A percentile compares a stretch with the other conserved stretches of the same genome.
These are phyloP conservation scores for Terebella lapidaria DNA, from an alignment of 2,888 invertebrate species.

Conservation along the genomic window DNA sequence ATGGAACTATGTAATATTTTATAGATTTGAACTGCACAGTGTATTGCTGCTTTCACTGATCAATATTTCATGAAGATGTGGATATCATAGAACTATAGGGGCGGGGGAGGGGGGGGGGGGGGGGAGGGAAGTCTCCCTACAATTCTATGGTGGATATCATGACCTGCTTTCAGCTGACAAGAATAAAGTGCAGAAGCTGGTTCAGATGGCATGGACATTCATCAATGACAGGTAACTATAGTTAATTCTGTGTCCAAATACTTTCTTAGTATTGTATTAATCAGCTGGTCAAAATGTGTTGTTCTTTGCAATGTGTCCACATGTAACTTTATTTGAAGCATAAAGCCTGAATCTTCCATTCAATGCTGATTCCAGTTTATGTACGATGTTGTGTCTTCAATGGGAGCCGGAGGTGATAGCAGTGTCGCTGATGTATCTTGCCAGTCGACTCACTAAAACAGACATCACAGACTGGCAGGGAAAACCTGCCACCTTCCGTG, in stretches of 20 bases:
- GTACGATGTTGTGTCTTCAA: slow-evolving; percentile 91
- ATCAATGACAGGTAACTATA: slow-evolving; percentile 90
- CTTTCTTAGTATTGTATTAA: not conserved
- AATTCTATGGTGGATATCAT: too few relatives aligned
- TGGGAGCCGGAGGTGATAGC: slow-evolving; percentile 98
- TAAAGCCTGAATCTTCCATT: too few relatives aligned
- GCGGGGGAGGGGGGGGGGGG: too few relatives aligned
- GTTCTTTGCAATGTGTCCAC: too few relatives aligned
- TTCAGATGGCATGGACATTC: slow-evolving; percentile 99
- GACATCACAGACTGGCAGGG: slow-evolving; percentile 88
- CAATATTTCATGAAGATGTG: too few relatives aligned
- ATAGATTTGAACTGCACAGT: too few relatives aligned
- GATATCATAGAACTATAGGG: too few relatives aligned
- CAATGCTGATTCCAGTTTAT: slow-evolving; percentile 73
- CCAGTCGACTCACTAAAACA: slow-evolving; percentile 91
- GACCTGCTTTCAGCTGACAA: slow-evolving; percentile 67
- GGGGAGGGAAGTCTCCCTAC: too few relatives aligned
- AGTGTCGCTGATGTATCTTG: slow-evolving; percentile 93
- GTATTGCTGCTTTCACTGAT: too few relatives aligned
- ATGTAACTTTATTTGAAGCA: too few relatives aligned
- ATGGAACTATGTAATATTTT: too few relatives aligned
- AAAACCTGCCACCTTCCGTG: slow-evolving; percentile 63
- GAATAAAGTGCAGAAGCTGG: slow-evolving; percentile 89
- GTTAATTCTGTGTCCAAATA: not conserved
- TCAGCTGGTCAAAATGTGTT: not conserved